Percentiles rank a stretch among this genome's conserved stretches.
Conservation (phyloP, 2,113 vertebrate genomes). For the Microcebus ravelobensis region DNA sequence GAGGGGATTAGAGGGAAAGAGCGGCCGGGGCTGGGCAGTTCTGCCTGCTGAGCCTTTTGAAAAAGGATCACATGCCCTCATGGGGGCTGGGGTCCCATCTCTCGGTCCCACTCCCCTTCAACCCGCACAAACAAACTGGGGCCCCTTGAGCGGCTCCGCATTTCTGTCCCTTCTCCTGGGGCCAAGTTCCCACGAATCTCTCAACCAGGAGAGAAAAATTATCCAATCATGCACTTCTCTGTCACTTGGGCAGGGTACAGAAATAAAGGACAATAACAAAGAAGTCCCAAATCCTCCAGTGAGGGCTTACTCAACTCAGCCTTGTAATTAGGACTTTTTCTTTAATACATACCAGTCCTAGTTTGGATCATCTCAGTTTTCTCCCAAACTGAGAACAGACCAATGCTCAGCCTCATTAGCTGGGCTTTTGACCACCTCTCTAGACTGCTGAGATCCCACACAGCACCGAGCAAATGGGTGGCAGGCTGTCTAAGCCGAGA, state of each 20-base stretch:
- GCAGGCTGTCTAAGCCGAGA: neutral
- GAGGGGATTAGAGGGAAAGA: conserved; percentile 49
- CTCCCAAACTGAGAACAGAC: conserved; percentile 1
- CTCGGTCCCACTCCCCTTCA: neutral
- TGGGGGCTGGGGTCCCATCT: fast-evolving
- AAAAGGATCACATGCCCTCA: conserved; percentile 23
- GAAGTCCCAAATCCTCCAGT: neutral
- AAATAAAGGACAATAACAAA: neutral
- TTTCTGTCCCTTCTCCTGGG: neutral
- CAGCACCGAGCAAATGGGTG: neutral
- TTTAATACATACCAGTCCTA: neutral
- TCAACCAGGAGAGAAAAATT: neutral
- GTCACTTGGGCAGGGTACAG: fast-evolving
- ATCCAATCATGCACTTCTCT: neutral
- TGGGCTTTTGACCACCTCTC: neutral
- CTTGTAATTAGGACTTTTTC: neutral
- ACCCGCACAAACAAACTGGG: neutral
- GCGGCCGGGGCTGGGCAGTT: neutral
- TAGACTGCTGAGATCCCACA: neutral
- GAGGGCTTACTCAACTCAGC: neutral
- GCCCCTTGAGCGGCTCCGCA: neutral
- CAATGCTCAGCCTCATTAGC: neutral
- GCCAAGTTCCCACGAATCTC: neutral
- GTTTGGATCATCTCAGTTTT: neutral
- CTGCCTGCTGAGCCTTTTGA: conserved; percentile 28